A percentile compares a stretch with the other conserved stretches of the same genome.
These are phyloP conservation scores for Holothuria leucospilota DNA, from an alignment of 53 echinoderm and acorn worm genomes.

Conservation along the genomic window DNA sequence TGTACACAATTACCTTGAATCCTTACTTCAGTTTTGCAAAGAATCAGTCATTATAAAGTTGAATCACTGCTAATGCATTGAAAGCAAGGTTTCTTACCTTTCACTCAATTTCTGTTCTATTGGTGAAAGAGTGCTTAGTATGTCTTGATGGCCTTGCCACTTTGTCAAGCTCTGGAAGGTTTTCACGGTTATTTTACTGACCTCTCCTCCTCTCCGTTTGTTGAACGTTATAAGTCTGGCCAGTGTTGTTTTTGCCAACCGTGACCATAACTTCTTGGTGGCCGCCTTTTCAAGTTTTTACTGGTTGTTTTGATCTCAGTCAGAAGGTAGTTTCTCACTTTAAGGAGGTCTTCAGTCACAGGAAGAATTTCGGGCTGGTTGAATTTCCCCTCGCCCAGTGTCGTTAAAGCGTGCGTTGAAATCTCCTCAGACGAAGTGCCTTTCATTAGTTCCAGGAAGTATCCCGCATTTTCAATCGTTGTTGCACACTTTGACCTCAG, in stretches of 20 bases:
- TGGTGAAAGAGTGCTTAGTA: background rate
- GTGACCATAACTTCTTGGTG: background rate
- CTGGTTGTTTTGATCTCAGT: background rate
- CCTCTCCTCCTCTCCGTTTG: background rate
- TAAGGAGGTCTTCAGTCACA: constrained; percentile 15
- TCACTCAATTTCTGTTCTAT: background rate
- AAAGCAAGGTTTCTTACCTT: background rate
- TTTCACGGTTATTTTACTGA: background rate
- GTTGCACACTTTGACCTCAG: background rate
- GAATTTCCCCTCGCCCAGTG: background rate
- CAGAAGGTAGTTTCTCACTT: background rate
- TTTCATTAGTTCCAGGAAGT: constrained; percentile 9
- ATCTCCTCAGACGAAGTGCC: constrained; percentile 11
- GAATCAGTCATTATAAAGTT: too few relatives aligned
- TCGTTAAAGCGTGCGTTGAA: constrained; percentile 11
- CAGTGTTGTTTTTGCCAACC: constrained; percentile 15
- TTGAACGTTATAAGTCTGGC: constrained; percentile 1
- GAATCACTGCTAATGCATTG: too few relatives aligned
- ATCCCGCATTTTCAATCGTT: background rate
- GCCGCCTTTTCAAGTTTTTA: background rate
- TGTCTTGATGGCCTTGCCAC: background rate
- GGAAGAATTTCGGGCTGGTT: constrained; percentile 18
- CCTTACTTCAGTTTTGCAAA: too few relatives aligned
- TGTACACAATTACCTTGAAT: too few relatives aligned
- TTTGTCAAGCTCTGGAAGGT: background rate